Evolutionary conservation across 92 coral and sea anemone genomes (phyloP), one percentile per base, ranked within the genome.

Genomic region (Heliopora coerulea): DNA sequence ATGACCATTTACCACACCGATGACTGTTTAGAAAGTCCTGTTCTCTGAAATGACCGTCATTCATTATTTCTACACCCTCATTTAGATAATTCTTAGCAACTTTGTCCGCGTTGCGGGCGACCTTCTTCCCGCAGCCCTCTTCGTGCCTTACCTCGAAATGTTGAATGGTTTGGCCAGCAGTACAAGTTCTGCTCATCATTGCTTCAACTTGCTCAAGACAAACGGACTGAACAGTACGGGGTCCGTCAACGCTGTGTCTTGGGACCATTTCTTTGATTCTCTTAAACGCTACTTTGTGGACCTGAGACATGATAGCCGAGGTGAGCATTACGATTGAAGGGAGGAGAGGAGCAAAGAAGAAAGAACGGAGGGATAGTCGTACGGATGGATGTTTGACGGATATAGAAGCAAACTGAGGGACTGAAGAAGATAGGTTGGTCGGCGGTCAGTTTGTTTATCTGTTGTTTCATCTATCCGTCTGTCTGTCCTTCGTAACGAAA

Each of bases 241-340:
- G 1, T 44, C 41, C 28, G 75, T 50, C 8, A 49, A 68, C 24
- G 75, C 75, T 27, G 42, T 92, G 27, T 87, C 97, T 8, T 92
- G 97, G 97, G 96, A 90, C 59, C 97, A 92, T 80, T 92, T 89
- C 87, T 92, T 92, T 52, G 87, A 91, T 15, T 89, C 97, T 2
- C 76, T 92, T 39, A 92, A 92, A 66, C 97, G 88, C 52, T 92
- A 92, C 78, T 92, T 84, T 75, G 83, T 89, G 84, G 97, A 89
- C 64, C 80, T 92, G 41, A 79, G 96, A 31, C 97, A 92, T 42
- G 89, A 85, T 78, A 81, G 88, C 49, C 46, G 14, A 20, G 75
- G 75, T 68, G 28, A 68, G 75, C 49, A 13, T 66, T 21, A n/a
- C n/a, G n/a, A n/a, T n/a, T n/a, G n/a, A n/a, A n/a, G n/a, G n/a